phyloP scores from a whole-genome alignment of 2,888 invertebrate species.

The Agapostemon virescens region DNA sequence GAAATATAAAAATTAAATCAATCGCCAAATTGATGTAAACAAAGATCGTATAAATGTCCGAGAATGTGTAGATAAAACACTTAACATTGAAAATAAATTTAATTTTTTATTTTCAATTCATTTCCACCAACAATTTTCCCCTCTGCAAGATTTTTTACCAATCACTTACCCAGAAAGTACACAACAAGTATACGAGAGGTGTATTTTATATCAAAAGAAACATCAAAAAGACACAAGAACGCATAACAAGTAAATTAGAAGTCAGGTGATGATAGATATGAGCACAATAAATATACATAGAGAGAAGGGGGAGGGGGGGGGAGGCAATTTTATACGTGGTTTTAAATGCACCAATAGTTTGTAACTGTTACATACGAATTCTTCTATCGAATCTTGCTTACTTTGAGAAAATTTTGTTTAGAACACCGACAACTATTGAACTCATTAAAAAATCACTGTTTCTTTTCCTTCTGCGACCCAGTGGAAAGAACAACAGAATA shows the following conservation, averaged over 20 bases:
- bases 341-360: slow-evolving; percentile 55
- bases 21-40: slow-evolving; percentile 19
- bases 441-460: slow-evolving; percentile 65
- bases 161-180: slow-evolving; percentile 21
- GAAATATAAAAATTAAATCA: slow-evolving; percentile 19
- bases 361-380: slow-evolving; percentile 8
- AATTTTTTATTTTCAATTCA: not conserved
- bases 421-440: slow-evolving; percentile 31
- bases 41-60: not conserved
- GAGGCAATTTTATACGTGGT: slow-evolving; percentile 57
- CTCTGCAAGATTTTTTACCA: slow-evolving; percentile 13
- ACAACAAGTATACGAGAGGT: slow-evolving; percentile 39
- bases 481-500: slow-evolving; percentile 62
- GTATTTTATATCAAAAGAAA: slow-evolving; percentile 24
- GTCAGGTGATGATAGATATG: slow-evolving; percentile 53
- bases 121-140: slow-evolving; percentile 24
- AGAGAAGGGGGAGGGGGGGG: not conserved
- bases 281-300: slow-evolving; percentile 41
- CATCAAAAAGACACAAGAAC: slow-evolving; percentile 21
- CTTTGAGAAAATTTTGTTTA: slow-evolving; percentile 51
- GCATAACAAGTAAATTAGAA: slow-evolving; percentile 47
- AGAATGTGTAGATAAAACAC: slow-evolving; percentile 2
- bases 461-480: slow-evolving; percentile 76
- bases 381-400: slow-evolving; percentile 50
- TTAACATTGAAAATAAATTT: not conserved